A percentile compares a stretch with the other conserved stretches of the same genome.
Conservation (phyloP, 92 coral and sea anemone genomes). For the Phenganax subtilis region DNA sequence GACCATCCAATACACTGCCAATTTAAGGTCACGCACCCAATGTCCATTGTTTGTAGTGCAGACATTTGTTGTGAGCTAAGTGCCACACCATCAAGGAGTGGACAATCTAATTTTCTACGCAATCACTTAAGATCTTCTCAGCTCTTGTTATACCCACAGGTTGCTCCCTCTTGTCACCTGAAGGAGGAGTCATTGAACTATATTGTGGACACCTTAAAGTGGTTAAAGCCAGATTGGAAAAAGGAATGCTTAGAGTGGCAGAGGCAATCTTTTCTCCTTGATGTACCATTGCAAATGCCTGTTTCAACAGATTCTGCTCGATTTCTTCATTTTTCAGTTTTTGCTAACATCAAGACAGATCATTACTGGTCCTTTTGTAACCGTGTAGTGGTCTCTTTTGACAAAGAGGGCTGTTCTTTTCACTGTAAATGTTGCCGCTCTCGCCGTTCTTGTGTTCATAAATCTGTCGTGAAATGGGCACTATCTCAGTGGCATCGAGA, state of each 20-base stretch:
- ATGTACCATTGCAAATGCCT: conserved; percentile 33
- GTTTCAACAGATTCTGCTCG: conserved; percentile 37
- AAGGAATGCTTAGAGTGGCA: conserved; percentile 36
- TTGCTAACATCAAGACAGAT: conserved; percentile 7
- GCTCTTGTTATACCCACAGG: conserved; percentile 16
- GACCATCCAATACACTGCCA: conserved; percentile 46
- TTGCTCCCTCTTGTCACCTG: conserved; percentile 2
- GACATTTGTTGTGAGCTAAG: conserved; percentile 40
- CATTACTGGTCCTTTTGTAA: conserved; percentile 49
- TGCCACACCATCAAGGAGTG: conserved; percentile 48
- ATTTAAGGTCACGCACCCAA: conserved; percentile 39
- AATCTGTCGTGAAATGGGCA: conserved; percentile 44
- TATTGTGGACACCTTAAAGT: conserved; percentile 19
- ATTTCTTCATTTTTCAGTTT: conserved; percentile 40
- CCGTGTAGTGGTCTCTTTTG: conserved; percentile 45
- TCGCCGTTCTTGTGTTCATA: conserved; percentile 52
- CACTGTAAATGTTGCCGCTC: conserved; percentile 47
- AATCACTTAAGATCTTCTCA: conserved; percentile 45
- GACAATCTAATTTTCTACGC: conserved; percentile 30
- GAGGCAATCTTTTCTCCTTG: neutral
- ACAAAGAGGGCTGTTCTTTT: conserved; percentile 34
- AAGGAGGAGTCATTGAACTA: conserved; percentile 26
- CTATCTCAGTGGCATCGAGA: neutral
- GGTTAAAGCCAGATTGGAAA: conserved; percentile 26
- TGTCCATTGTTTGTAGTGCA: conserved; percentile 42